Conservation (phyloP, 30 jellyfish, hydroid and myxozoan species). For the Hydra vulgaris region DNA sequence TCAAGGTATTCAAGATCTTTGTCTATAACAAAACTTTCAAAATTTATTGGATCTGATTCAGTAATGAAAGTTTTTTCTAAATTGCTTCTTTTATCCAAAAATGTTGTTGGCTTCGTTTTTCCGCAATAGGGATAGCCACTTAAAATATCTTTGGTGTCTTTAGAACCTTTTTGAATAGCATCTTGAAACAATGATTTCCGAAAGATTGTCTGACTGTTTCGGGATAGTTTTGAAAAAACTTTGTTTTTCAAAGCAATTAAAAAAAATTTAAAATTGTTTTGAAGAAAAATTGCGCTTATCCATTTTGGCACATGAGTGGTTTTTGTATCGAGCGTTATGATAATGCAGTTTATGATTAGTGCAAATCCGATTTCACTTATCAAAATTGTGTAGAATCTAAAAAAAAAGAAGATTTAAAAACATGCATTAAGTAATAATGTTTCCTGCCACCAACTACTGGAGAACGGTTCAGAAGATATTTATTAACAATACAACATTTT, state of each 20-base stretch:
- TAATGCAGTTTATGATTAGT: slow-evolving; percentile 50
- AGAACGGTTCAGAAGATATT: too few species aligned
- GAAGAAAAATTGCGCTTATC: slow-evolving; percentile 34
- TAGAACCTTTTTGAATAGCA: background rate
- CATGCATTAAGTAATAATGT: too few species aligned
- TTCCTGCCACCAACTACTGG: too few species aligned
- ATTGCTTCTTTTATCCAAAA: background rate
- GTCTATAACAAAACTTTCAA: background rate
- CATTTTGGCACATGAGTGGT: slow-evolving; percentile 41
- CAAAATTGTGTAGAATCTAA: slow-evolving; percentile 46
- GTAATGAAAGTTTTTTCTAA: background rate
- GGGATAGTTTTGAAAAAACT: background rate
- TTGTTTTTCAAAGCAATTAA: slow-evolving; percentile 5
- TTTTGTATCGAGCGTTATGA: slow-evolving; percentile 50
- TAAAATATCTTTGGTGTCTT: background rate
- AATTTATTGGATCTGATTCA: background rate
- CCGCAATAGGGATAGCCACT: background rate
- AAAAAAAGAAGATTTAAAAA: too few species aligned
- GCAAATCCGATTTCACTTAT: slow-evolving; percentile 70
- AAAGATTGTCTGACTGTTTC: background rate
- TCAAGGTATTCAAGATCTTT: background rate
- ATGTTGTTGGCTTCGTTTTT: background rate
- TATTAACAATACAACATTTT: too few species aligned
- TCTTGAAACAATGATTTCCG: background rate
- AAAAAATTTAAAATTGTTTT: slow-evolving; percentile 10